phyloP scores from a whole-genome alignment of 2,888 invertebrate species.

The Pyralis farinalis region DNA sequence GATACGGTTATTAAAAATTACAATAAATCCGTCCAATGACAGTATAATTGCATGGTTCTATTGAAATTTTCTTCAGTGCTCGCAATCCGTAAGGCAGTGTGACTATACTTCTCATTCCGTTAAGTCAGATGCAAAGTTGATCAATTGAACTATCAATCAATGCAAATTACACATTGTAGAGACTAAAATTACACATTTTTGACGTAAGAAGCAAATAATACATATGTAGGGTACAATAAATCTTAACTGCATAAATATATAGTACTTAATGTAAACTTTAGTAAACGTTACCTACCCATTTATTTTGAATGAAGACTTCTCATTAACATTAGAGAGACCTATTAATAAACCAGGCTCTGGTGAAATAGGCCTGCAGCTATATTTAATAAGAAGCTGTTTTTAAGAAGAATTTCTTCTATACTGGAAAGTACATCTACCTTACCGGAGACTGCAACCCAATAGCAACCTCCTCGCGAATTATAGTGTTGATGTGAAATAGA shows the following conservation, averaged over 20 bases:
- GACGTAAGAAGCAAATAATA: neutral
- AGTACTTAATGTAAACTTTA: too few relatives aligned
- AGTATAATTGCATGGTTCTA: slow-evolving; percentile 54
- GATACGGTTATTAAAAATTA: slow-evolving; percentile 56
- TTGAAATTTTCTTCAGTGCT: slow-evolving; percentile 41
- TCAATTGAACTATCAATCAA: slow-evolving; percentile 55
- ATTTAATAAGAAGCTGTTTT: too few relatives aligned
- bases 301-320: too few relatives aligned
- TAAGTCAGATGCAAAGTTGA: slow-evolving; percentile 47
- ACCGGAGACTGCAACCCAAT: too few relatives aligned
- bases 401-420: too few relatives aligned
- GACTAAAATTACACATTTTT: slow-evolving; percentile 29
- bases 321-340: too few relatives aligned
- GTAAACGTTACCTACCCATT: too few relatives aligned
- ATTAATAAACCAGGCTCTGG: too few relatives aligned
- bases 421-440: too few relatives aligned
- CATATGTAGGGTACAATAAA: neutral
- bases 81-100: slow-evolving; percentile 39
- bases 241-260: neutral
- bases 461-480: too few relatives aligned
- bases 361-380: too few relatives aligned
- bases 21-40: slow-evolving; percentile 59
- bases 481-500: too few relatives aligned
- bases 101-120: slow-evolving; percentile 39
- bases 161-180: slow-evolving; percentile 42